These are phyloP conservation scores for Semotilus atromaculatus DNA, from an alignment of 2,797 vertebrate species.

Conservation along the genomic window DNA sequence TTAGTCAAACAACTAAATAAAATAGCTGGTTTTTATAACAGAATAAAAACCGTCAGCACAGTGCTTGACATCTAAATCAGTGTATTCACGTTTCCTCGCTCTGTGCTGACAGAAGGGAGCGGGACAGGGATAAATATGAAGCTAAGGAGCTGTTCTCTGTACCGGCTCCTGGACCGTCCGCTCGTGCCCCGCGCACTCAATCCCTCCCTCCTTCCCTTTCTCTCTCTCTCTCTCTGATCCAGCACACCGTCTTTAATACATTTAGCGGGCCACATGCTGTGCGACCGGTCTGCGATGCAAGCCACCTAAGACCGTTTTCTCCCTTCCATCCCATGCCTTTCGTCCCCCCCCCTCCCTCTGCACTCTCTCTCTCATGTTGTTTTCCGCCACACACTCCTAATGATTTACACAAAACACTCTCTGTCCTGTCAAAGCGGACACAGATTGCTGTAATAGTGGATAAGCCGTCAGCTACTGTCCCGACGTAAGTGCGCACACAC, in stretches of 20 bases:
- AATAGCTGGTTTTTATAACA: background rate
- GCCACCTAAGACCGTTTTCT: constrained; percentile 72
- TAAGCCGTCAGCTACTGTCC: constrained; percentile 44
- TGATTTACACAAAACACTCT: constrained; percentile 39
- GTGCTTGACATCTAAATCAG: constrained; percentile 46
- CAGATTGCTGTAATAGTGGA: constrained; percentile 39
- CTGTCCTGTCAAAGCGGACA: constrained; percentile 34
- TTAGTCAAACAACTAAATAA: constrained; percentile 2
- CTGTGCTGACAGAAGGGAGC: constrained; percentile 50
- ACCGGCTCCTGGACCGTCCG: constrained; percentile 41
- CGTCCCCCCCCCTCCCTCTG: constrained; percentile 49
- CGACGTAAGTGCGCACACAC: constrained; percentile 45
- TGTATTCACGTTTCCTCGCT: constrained; percentile 63
- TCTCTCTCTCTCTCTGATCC: constrained; percentile 36
- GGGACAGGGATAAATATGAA: constrained; percentile 32
- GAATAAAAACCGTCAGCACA: constrained; percentile 6
- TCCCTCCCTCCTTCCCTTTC: constrained; percentile 27
- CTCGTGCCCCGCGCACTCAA: constrained; percentile 35
- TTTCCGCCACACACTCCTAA: constrained; percentile 53
- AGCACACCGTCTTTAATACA: constrained; percentile 71
- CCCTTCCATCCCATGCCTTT: constrained; percentile 49
- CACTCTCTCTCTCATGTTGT: constrained; percentile 53
- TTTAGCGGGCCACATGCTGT: constrained; percentile 78
- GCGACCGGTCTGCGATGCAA: constrained; percentile 77
- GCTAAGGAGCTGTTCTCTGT: constrained; percentile 37